Conservation (phyloP, 2,797 vertebrate genomes). For the Neosalanx taihuensis region DNA sequence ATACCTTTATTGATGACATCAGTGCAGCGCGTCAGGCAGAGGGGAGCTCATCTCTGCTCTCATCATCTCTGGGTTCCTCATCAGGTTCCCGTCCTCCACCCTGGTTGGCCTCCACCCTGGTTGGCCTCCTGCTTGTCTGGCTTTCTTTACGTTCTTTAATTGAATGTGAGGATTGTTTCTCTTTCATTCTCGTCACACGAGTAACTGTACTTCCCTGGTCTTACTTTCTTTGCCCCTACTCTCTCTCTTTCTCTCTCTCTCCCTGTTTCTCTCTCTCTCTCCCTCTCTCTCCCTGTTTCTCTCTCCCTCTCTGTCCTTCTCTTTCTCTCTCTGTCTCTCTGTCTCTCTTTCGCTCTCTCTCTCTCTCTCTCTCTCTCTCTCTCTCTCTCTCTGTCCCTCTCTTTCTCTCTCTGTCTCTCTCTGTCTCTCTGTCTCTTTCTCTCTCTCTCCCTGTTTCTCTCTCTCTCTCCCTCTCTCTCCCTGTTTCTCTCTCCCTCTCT, state of each 20-base stretch:
- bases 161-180: too few relatives aligned
- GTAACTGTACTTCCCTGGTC: not conserved
- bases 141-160: constrained; percentile 26
- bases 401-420: too few relatives aligned
- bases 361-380: too few relatives aligned
- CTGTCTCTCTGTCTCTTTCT: constrained; percentile 2
- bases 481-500: not conserved
- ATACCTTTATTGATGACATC: constrained; percentile 66
- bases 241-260: too few relatives aligned
- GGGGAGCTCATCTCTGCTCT: constrained; percentile 53
- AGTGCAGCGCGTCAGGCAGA: constrained; percentile 64
- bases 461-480: not conserved
- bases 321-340: too few relatives aligned
- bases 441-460: not conserved
- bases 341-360: too few relatives aligned
- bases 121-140: constrained; percentile 38
- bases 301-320: too few relatives aligned
- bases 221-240: too few relatives aligned
- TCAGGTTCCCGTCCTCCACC: constrained; percentile 56
- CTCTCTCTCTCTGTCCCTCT: too few relatives aligned
- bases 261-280: too few relatives aligned
- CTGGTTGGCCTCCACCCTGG: constrained; percentile 40
- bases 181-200: not conserved
- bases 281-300: too few relatives aligned
- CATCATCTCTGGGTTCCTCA: constrained; percentile 47